Evolutionary conservation across 2,888 invertebrate genomes (phyloP).

Genomic region (Dendrolimus houi): DNA sequence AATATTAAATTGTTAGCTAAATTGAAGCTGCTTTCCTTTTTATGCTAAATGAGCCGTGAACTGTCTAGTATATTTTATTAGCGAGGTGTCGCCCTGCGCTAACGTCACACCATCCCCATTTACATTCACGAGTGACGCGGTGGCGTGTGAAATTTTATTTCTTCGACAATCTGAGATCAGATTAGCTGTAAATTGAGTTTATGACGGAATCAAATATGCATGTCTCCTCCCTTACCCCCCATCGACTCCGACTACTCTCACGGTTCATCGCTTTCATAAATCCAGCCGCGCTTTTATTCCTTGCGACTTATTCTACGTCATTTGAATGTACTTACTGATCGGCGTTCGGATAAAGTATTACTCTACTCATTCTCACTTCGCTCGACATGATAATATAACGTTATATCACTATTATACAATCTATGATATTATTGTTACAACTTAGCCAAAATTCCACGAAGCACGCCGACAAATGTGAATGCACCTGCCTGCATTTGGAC

Average conservation of each 20-base stretch:
- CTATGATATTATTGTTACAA: no score
- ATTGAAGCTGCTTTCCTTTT: background rate
- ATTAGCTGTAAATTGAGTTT: conserved; percentile 75
- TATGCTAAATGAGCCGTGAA: conserved; percentile 56
- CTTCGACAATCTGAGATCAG: conserved; percentile 72
- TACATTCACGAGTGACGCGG: conserved; percentile 58
- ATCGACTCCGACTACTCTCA: conserved; percentile 30
- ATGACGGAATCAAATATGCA: conserved; percentile 71
- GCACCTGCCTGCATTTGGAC: no score
- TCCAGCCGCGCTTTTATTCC: conserved; percentile 48
- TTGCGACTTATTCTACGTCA: conserved; percentile 36
- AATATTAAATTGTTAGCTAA: conserved; percentile 44
- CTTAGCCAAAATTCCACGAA: no score
- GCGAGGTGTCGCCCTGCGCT: conserved; percentile 18
- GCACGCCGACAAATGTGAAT: no score
- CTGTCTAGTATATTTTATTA: conserved; percentile 54
- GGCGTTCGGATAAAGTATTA: conserved; percentile 37
- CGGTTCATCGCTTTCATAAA: conserved; percentile 55
- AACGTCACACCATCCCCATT: conserved; percentile 39
- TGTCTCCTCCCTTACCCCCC: conserved; percentile 29
- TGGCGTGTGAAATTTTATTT: conserved; percentile 73
- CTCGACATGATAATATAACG: no score
- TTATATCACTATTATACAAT: no score
- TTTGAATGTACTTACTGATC: conserved; percentile 45
- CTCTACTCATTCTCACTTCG: no score